Conservation (phyloP, 2,888 invertebrate genomes). For the Nematopogon swammerdamellus region DNA sequence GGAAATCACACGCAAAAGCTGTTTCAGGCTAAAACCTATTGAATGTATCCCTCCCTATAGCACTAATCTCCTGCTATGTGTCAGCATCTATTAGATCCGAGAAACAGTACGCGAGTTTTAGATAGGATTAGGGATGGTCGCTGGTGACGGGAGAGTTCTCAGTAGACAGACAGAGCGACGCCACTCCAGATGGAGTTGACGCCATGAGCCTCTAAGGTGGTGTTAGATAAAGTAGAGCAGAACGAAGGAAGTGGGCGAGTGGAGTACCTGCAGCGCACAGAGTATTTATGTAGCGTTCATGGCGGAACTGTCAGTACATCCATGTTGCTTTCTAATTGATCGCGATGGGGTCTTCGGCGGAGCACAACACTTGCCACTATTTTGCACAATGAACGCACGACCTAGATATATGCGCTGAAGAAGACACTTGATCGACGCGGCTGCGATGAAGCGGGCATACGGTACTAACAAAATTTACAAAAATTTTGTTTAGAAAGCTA, state of each 20-base stretch:
- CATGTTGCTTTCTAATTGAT: conserved; percentile 54
- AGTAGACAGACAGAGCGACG: neutral
- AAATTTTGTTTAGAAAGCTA: conserved; percentile 45
- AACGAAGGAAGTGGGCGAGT: neutral
- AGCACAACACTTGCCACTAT: neutral
- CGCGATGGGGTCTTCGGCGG: neutral
- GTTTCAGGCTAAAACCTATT: too few relatives aligned
- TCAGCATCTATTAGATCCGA: too few relatives aligned
- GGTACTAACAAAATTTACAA: conserved; percentile 8
- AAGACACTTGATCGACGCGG: neutral
- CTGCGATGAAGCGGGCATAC: neutral
- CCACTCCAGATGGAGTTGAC: neutral
- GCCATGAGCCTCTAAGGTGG: neutral
- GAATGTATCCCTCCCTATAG: too few relatives aligned
- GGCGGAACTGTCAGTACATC: conserved; percentile 59
- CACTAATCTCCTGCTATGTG: too few relatives aligned
- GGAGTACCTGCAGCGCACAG: neutral
- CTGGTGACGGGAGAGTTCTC: too few relatives aligned
- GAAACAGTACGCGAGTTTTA: too few relatives aligned
- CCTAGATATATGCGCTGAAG: neutral
- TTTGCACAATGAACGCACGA: neutral
- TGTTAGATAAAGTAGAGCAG: neutral
- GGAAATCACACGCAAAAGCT: too few relatives aligned
- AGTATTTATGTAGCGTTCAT: conserved; percentile 60
- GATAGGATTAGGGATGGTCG: too few relatives aligned